phyloP scores from a whole-genome alignment of 2,888 invertebrate species.

The Torymus aiolomorphi region DNA sequence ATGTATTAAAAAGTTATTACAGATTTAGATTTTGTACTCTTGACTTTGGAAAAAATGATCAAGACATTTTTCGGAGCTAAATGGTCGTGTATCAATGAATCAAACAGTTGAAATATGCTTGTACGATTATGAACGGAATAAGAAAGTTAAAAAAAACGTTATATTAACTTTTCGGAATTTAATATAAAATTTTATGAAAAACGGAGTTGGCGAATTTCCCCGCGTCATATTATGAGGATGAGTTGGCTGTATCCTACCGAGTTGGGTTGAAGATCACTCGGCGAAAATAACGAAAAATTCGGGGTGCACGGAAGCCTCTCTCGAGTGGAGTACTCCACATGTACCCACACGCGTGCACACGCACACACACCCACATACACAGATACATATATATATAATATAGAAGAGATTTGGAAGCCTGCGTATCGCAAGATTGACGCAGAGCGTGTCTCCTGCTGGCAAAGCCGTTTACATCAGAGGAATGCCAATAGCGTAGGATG shows the following conservation, averaged over 20 bases:
- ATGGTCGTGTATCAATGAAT: too few species aligned
- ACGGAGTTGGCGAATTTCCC: slow-evolving; percentile 11
- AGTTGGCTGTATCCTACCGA: slow-evolving; percentile 11
- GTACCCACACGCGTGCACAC: too few species aligned
- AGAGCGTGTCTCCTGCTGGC: slow-evolving; percentile 36
- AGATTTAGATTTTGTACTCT: too few species aligned
- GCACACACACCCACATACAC: too few species aligned
- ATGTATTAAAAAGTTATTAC: too few species aligned
- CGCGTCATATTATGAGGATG: not conserved
- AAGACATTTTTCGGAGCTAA: too few species aligned
- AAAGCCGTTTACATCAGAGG: slow-evolving; percentile 60
- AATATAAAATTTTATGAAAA: slow-evolving; percentile 45
- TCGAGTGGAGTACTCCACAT: too few species aligned
- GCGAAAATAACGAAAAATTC: slow-evolving; percentile 31
- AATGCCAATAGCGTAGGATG: slow-evolving; percentile 65
- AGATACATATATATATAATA: not conserved
- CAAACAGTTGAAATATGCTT: too few species aligned
- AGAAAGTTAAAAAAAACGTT: slow-evolving; percentile 14
- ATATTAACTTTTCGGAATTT: slow-evolving; percentile 44
- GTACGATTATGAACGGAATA: not conserved
- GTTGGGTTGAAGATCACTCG: slow-evolving; percentile 2
- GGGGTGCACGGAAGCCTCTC: not conserved
- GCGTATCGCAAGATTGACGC: slow-evolving; percentile 33
- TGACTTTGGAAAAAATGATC: too few species aligned
- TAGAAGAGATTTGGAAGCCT: not conserved